Conservation (phyloP, 2,797 vertebrate species). For the Pterois miles region DNA sequence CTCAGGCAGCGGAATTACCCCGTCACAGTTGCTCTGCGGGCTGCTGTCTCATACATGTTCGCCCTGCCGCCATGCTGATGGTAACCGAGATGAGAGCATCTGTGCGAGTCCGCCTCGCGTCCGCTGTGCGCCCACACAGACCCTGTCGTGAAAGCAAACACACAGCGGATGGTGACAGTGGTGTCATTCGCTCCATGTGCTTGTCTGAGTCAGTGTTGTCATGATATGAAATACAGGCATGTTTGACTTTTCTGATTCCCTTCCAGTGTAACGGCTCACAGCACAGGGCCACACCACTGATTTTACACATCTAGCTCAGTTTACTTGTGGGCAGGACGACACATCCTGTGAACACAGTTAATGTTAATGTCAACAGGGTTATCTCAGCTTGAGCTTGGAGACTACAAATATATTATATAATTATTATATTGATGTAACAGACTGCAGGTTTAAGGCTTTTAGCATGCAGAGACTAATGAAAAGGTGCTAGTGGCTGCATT, state of each 20-base stretch:
- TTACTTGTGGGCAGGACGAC: background rate
- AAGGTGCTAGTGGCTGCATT: background rate
- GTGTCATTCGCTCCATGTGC: conserved; percentile 34
- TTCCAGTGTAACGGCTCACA: background rate
- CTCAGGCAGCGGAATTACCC: conserved; percentile 66
- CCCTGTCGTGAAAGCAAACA: conserved; percentile 66
- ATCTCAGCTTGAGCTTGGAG: background rate
- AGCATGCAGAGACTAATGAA: background rate
- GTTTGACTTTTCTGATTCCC: conserved; percentile 14
- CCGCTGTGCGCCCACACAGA: conserved; percentile 8
- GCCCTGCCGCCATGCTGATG: conserved; percentile 24
- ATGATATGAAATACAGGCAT: conserved; percentile 27
- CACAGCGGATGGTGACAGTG: conserved; percentile 15
- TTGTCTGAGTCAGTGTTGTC: conserved; percentile 8
- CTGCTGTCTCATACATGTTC: conserved; percentile 48
- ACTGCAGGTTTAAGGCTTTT: background rate
- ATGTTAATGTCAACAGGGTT: background rate
- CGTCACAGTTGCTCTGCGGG: conserved; percentile 44
- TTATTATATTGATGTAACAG: background rate
- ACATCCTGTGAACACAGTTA: too few relatives aligned
- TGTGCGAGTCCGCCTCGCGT: conserved; percentile 8
- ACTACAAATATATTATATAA: too few relatives aligned
- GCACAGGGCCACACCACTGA: background rate
- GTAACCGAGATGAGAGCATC: conserved; percentile 52
- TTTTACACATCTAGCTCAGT: background rate